Base-by-base conservation (phyloP, 1,140 invertebrate genomes). In the Procambarus virginalis region DNA sequence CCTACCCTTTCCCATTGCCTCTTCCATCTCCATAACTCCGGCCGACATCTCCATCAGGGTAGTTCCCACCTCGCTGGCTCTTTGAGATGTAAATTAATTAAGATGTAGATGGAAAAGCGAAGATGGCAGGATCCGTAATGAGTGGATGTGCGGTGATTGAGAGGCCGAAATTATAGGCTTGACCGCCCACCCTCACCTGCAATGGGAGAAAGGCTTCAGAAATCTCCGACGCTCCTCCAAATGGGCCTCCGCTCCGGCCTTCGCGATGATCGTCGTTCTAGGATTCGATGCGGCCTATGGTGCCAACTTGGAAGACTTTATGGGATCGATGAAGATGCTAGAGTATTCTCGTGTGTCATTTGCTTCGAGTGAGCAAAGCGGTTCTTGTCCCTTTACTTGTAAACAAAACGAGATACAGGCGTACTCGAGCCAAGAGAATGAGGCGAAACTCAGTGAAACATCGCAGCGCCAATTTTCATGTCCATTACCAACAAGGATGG, bases 71-170 rank as follows among this genome's bases (percentile, higher is more conserved):
- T 77, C 51, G 51, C 48, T 12, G 55, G 55, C n/a, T 22, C 76
- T 78, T 86, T 86, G 84, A 86, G 84, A 86, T 86, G 84, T 86
- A 86, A 86, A 86, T 86, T 86, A 86, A 86, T 86, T 77, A 86
- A 86, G 84, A 76, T 86, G 73, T 77, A 86, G 73, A 76, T 55
- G 75, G 34, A 77, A 75, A 64, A 78, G 73, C 14, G 51, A 86
- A 73, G 45, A 58, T 60, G 34, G 12, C 12, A 58, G 84, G 22
- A 58, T 77, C 45, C 14, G 84, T 86, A 79, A 79, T 78, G 73
- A 77, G 49, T 55, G 45, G 75, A 45, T 60, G 55, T 45, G 45
- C 34, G 84, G 84, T 86, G 84, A 86, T 86, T 55, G 75, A 86
- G 76, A 60, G 58, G 22, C 75, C 34, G 2, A 86, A 86, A 86